Conservation (phyloP, 2,113 vertebrate genomes). For the Chlorodrepanis virens region DNA sequence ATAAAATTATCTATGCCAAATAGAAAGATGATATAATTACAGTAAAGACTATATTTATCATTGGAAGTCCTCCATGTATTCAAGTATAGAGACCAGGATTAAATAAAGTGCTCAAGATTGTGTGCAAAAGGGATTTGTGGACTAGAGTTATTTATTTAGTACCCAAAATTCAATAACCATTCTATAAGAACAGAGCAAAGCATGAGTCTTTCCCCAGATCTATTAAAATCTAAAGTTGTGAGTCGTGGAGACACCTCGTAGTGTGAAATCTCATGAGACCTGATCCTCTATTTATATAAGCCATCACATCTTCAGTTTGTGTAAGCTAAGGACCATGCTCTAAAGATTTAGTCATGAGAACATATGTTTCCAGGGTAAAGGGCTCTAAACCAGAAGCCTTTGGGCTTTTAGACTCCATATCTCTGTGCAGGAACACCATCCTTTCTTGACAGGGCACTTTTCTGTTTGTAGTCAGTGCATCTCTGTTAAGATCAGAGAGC, state of each 20-base stretch:
- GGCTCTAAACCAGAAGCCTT: not conserved
- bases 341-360: not conserved
- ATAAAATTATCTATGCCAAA: slow-evolving; percentile 6
- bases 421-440: not conserved
- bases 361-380: not conserved
- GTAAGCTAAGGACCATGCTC: not conserved
- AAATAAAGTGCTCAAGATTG: not conserved
- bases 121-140: slow-evolving; percentile 6
- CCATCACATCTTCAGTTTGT: not conserved
- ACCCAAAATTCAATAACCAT: not conserved
- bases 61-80: not conserved
- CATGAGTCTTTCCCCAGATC: not conserved
- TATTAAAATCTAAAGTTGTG: not conserved
- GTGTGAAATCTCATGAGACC: not conserved
- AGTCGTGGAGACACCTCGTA: not conserved
- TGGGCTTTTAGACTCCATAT: not conserved
- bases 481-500: not conserved
- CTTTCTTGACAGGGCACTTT: not conserved
- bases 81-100: not conserved
- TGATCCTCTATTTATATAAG: not conserved
- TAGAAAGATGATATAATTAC: not conserved
- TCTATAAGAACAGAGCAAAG: not conserved
- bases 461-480: not conserved
- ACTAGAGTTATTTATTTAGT: slow-evolving; percentile 11
- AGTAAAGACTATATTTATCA: not conserved